phyloP scores from a whole-genome alignment of 2,113 vertebrate species.

The Amazona guildingii region DNA sequence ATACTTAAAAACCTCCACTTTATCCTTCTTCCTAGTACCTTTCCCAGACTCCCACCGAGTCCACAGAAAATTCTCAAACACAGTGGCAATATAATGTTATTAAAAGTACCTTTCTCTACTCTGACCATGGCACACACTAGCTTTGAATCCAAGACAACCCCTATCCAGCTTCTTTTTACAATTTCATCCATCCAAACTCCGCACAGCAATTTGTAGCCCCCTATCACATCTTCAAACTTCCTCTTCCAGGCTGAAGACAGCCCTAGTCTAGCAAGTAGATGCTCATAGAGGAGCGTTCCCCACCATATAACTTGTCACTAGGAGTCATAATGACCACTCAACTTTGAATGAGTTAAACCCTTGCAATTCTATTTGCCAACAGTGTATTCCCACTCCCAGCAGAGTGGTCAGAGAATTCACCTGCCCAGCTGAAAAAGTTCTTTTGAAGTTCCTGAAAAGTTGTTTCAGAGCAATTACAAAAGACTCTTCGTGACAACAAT shows the following conservation, averaged over 20 bases:
- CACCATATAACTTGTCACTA: background rate
- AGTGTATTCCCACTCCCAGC: background rate
- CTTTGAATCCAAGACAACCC: background rate
- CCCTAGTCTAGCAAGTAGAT: background rate
- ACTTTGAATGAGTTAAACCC: background rate
- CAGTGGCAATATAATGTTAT: background rate
- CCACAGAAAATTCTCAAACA: background rate
- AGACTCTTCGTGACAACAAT: background rate
- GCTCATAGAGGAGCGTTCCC: background rate
- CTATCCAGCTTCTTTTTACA: background rate
- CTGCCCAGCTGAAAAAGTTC: background rate
- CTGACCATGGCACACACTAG: rapidly evolving
- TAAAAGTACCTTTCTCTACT: background rate
- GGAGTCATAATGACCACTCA: background rate
- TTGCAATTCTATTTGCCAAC: background rate
- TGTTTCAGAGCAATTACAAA: background rate
- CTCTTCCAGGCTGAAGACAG: background rate
- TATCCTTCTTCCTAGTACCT: background rate
- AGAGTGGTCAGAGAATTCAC: background rate
- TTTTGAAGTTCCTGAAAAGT: background rate
- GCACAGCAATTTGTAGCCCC: background rate
- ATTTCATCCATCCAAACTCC: background rate
- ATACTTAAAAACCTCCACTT: background rate
- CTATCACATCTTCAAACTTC: background rate
- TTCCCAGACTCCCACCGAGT: background rate